Percentiles rank a stretch among this genome's conserved stretches.
These are phyloP conservation scores for Drosophila putrida DNA, from an alignment of 2,888 invertebrate genomes.

Conservation along the genomic window DNA sequence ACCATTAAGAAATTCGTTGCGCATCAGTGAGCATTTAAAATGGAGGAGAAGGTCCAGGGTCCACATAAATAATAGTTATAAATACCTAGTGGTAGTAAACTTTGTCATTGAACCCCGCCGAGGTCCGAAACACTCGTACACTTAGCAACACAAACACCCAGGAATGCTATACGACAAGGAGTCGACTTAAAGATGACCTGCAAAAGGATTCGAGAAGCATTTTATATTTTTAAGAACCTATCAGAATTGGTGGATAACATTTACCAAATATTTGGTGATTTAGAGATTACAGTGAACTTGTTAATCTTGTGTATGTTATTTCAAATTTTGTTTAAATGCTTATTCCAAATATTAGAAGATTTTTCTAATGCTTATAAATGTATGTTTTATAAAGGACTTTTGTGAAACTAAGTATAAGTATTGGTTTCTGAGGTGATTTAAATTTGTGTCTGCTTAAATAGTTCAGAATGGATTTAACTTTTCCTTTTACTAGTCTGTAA, in stretches of 20 bases:
- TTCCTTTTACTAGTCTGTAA: background rate
- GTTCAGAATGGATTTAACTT: no score
- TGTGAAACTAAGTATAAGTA: background rate
- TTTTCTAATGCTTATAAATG: background rate
- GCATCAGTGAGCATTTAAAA: constrained; percentile 84
- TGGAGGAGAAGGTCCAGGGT: constrained; percentile 44
- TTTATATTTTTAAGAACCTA: no score
- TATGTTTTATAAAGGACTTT: background rate
- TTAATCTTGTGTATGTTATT: no score
- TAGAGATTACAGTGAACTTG: no score
- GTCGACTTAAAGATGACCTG: constrained; percentile 8
- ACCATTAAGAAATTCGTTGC: constrained; percentile 85
- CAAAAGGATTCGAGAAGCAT: background rate
- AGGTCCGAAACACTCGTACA: constrained; percentile 55
- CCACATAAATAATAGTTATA: constrained; percentile 80
- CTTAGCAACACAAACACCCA: constrained; percentile 67
- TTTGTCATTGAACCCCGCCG: constrained; percentile 77
- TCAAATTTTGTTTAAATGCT: no score
- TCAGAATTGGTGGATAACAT: no score
- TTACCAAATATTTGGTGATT: no score
- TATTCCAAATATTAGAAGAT: no score
- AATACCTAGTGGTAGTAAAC: constrained; percentile 80
- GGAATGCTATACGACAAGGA: no score
- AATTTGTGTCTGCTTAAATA: no score
- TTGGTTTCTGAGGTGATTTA: background rate